Conservation (phyloP, 2,113 vertebrate species). For the Gracilinanus agilis region DNA sequence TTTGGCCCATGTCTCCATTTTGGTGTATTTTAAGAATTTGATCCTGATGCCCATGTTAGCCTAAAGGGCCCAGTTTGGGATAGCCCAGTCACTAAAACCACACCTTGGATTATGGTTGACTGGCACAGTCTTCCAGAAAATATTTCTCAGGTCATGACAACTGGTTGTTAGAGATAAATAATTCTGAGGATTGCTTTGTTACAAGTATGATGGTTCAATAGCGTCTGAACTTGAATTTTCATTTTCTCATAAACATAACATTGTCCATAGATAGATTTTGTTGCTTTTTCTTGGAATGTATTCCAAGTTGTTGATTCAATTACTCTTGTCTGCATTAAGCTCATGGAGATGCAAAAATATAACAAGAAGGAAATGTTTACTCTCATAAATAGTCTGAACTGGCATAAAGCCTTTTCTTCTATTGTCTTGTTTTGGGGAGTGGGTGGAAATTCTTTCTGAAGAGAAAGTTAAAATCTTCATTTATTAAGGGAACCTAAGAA, state of each 20-base stretch:
- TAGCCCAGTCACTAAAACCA: neutral
- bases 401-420: neutral
- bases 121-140: neutral
- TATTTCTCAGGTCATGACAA: neutral
- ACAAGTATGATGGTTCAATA: neutral
- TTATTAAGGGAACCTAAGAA: neutral
- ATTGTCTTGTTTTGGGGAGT: neutral
- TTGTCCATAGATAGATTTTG: neutral
- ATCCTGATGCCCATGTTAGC: conserved; percentile 24
- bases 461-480: neutral
- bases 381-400: conserved; percentile 18
- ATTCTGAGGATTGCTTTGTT: neutral
- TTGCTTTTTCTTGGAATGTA: neutral
- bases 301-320: neutral
- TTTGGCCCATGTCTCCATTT: neutral
- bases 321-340: conserved; percentile 20
- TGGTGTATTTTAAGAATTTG: neutral
- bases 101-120: neutral
- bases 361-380: conserved; percentile 13
- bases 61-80: conserved; percentile 1
- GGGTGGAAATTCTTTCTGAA: neutral
- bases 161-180: neutral
- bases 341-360: neutral
- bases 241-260: neutral
- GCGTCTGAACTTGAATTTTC: neutral